Base-by-base conservation (phyloP, 2,113 vertebrate species). In the Pteruthius melanotis region DNA sequence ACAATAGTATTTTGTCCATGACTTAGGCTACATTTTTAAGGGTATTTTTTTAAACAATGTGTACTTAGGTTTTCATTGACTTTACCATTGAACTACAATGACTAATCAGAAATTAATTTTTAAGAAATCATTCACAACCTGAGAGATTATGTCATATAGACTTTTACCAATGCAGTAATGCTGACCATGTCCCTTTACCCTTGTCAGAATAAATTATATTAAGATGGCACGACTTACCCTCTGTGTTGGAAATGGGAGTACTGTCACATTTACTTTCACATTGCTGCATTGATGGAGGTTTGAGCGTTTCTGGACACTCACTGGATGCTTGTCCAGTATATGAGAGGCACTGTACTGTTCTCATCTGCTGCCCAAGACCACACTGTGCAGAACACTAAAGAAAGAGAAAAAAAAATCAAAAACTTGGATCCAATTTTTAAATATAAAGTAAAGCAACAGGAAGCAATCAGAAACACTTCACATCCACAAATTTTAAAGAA, bases 181-280 rank as follows among this genome's bases (percentile, higher is more conserved):
- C 4, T 78, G 54, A 54, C 17, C 13, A 40, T 5, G 4, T 30
- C 37, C 24, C 42, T 59, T 75, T 11, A 49, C 3, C 72, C 15
- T 85, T 75, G 66, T 30, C 40, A 54, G 37, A 79, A 65, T 69
- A 63, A 60, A 47, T 86, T 10, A 61, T 15, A 37, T 31, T 66
- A 57, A 54, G 31, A 90, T 39, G 20, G 21, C 18, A 92, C n/a
- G 75, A 97, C 98, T 98, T 96, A 99, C 99, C 99, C 97, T 99
- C 99, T 47, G 98, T 98, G 56, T 97, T 99, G 91, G 99, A 97
- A 97, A 99, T 98, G 47, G 99, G 99, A 61, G 98, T 98, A 96
- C 98, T 98, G 75, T 99, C 99, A 96, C 99, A 99, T 98, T 99
- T 99, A 97, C 99, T 99, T 97, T 99, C 99, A 93, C 99, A 99